Conservation (phyloP, 1,140 invertebrate genomes). For the Samia ricini region DNA sequence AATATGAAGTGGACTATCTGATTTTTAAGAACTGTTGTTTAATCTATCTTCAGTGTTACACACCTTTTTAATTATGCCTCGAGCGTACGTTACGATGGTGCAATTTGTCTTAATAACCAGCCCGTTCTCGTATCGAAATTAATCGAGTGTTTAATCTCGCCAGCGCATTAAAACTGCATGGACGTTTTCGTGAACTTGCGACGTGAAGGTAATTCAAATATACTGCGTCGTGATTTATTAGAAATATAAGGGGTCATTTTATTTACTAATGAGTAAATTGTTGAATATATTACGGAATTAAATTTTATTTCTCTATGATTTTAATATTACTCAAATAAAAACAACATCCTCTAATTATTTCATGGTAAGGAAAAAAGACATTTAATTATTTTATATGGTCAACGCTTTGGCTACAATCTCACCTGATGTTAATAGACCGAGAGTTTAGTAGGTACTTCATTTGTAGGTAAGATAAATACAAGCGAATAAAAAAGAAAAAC, state of each 20-base stretch:
- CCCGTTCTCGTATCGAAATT: background rate
- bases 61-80: constrained; percentile 2
- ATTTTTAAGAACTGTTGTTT: background rate
- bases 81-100: background rate
- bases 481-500: too few species aligned
- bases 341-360: too few species aligned
- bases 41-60: background rate
- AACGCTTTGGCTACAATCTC: too few species aligned
- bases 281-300: too few species aligned
- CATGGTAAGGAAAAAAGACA: too few species aligned
- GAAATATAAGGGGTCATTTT: background rate
- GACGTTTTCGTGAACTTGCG: background rate
- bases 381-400: too few species aligned
- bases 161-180: background rate
- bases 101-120: constrained; percentile 5
- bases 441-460: too few species aligned
- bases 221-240: background rate
- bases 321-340: too few species aligned
- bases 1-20: background rate
- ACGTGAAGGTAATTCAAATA: background rate
- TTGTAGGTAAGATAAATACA: too few species aligned
- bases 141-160: background rate
- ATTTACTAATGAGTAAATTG: background rate
- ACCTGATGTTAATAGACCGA: too few species aligned
- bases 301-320: too few species aligned